Evolutionary conservation across 2,888 invertebrate species (phyloP).

Genomic region (Idaea aversata): DNA sequence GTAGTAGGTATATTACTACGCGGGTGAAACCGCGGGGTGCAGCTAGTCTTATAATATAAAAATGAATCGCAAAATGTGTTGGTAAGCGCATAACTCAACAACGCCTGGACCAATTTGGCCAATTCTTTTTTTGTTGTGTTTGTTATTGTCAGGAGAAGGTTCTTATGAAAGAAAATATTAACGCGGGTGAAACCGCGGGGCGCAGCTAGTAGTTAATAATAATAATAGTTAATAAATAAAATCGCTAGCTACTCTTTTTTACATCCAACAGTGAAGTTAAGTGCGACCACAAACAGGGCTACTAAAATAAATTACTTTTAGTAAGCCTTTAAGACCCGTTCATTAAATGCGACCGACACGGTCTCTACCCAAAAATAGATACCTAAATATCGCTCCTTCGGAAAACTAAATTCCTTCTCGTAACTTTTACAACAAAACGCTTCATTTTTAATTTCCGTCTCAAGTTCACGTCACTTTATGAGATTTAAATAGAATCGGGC

Average conservation of each 20-base stretch:
- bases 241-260: background rate
- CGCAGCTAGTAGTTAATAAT: no score
- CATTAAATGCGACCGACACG: conserved; percentile 3
- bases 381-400: background rate
- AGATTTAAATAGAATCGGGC: conserved; percentile 64
- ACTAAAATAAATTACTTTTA: conserved; percentile 4
- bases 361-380: background rate
- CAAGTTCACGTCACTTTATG: conserved; percentile 50
- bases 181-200: no score
- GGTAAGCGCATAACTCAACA: no score
- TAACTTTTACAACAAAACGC: conserved; percentile 61
- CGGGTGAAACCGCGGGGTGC: no score
- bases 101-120: no score
- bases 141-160: no score
- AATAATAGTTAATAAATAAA: no score
- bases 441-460: conserved; percentile 61
- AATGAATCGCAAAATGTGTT: no score
- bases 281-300: background rate
- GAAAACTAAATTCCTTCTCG: background rate
- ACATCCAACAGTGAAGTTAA: background rate
- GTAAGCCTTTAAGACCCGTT: conserved; percentile 3
- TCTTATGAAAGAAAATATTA: no score
- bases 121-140: no score
- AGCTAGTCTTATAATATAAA: no score
- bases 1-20: no score